Evolutionary conservation across 2,797 vertebrate genomes (phyloP), one percentile per base, ranked within the genome.

Genomic region (Takifugu ocellatus): DNA sequence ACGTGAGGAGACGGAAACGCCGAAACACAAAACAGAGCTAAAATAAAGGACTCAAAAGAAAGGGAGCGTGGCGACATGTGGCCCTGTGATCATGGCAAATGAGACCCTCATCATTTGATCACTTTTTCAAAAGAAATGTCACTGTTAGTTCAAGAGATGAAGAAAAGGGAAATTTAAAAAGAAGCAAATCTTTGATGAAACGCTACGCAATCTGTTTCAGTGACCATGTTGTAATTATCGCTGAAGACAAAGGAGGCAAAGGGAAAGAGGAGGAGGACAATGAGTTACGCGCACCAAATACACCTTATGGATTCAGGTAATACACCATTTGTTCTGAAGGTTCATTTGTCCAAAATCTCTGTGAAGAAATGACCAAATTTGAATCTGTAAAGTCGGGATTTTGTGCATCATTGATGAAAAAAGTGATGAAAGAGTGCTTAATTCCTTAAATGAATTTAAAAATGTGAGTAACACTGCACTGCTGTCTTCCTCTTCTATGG

Each of bases 1-100:
- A 75, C 78, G 63, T 70, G 54, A 75, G 68, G 72, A 71, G 68
- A 70, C 46, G 61, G 76, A 68, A 78, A 66, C 65, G 33, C 46
- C 6, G 59, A 68, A 61, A 70, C 56, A 59, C 54, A 49, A 58
- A 75, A 74, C 63, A 72, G 61, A 61, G 65, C 62, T 57, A 31
- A 82, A 78, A 78, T 74, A 79, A 74, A 74, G 54, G 70, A 69
- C 29, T n/a, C 43, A 53, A 64, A 51, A 72, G 70, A 69, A 56
- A 27, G 29, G 10, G 31, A 68, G 67, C 65, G 65, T 2, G 56
- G 62, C 48, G 59, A 64, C 31, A 39, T 4, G 31, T 51, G 72
- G 75, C 62, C 63, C 75, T 86, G 86, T 88, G 86, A 88, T 88
- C 86, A 83, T 52, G 6, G 72, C 70, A 82, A 84, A 88, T 80